Conservation (phyloP, 2,113 vertebrate species). For the Myotis davidii region DNA sequence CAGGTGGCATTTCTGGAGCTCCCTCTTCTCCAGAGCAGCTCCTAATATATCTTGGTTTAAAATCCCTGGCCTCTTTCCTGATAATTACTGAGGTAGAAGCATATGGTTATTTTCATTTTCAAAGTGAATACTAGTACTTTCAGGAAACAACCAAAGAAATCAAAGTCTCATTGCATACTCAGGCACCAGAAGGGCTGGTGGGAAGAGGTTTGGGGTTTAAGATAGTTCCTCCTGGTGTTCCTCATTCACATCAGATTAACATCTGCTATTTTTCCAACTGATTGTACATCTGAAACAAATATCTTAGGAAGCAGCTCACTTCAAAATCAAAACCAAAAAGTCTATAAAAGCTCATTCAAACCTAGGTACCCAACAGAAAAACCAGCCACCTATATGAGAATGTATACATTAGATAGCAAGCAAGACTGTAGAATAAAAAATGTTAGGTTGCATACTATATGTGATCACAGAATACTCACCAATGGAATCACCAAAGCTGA, state of each 20-base stretch:
- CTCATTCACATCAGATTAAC: background rate
- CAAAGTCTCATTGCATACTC: background rate
- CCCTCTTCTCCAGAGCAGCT: constrained; percentile 2
- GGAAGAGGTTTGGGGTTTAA: background rate
- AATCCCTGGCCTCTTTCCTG: constrained; percentile 10
- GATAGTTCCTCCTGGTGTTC: background rate
- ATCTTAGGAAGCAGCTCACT: constrained; percentile 22
- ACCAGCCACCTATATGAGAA: background rate
- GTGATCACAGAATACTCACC: constrained; percentile 6
- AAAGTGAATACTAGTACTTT: constrained; percentile 38
- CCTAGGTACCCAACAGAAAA: constrained; percentile 45
- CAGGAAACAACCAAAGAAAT: background rate
- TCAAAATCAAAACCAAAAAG: constrained; percentile 54
- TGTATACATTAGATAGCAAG: background rate
- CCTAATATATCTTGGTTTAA: constrained; percentile 12
- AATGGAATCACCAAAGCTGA: background rate
- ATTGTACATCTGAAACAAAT: background rate
- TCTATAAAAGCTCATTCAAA: constrained; percentile 37
- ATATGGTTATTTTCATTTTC: constrained; percentile 39
- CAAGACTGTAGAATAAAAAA: background rate
- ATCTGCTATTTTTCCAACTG: constrained; percentile 18
- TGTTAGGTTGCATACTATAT: background rate
- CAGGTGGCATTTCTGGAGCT: background rate
- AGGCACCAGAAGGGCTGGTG: background rate
- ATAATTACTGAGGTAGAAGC: constrained; percentile 15